These are phyloP conservation scores for Clinocottus analis DNA, from an alignment of 2,113 vertebrate genomes.

Conservation along the genomic window DNA sequence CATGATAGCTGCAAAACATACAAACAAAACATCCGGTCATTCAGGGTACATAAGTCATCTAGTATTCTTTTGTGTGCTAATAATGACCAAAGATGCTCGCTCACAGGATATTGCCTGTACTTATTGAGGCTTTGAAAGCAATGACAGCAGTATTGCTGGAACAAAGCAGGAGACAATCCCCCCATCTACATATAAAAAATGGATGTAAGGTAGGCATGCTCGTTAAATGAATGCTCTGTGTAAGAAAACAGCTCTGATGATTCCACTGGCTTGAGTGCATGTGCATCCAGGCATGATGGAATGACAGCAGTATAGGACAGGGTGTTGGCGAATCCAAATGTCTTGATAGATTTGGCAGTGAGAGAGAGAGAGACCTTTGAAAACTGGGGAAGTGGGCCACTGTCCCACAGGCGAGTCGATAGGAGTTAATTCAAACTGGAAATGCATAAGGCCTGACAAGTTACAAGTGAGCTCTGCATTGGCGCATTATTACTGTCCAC, in stretches of 20 bases:
- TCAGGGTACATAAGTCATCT: neutral
- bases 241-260: constrained; percentile 15
- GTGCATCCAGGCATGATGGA: constrained; percentile 44
- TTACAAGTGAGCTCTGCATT: neutral
- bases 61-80: neutral
- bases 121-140: constrained; percentile 58
- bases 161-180: constrained; percentile 30
- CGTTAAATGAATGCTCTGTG: constrained; percentile 18
- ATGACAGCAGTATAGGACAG: constrained; percentile 30
- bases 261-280: constrained; percentile 27
- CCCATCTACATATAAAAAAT: constrained; percentile 46
- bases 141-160: constrained; percentile 25
- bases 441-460: neutral
- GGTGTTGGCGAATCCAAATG: constrained; percentile 50
- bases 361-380: constrained; percentile 33
- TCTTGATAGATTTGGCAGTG: constrained; percentile 58
- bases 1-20: constrained; percentile 37
- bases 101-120: constrained; percentile 35
- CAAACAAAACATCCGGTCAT: neutral
- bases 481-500: neutral
- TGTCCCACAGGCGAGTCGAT: constrained; percentile 35
- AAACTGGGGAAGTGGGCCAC: constrained; percentile 70
- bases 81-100: neutral
- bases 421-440: constrained; percentile 11
- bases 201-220: constrained; percentile 29